Conservation (phyloP, 2,797 vertebrate species). For the Chelidonichthys spinosus region DNA sequence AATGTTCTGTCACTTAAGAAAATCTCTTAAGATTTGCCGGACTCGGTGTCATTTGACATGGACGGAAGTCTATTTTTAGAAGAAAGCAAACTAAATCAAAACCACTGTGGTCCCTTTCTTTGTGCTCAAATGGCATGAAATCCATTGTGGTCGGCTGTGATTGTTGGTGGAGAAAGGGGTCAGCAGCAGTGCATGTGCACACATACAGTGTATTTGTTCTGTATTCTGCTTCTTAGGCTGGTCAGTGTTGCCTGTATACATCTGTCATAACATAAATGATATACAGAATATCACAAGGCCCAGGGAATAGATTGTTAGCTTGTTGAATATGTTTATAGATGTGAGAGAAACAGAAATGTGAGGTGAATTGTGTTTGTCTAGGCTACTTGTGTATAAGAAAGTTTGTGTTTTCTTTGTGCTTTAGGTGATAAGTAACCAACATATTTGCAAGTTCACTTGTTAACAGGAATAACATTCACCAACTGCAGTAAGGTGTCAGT, state of each 20-base stretch:
- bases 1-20: conserved; percentile 23
- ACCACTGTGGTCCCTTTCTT: conserved; percentile 12
- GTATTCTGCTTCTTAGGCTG: background rate
- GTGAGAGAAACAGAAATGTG: background rate
- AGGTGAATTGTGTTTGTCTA: background rate
- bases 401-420: too few species aligned
- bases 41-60: conserved; percentile 28
- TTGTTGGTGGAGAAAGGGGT: conserved; percentile 2
- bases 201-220: background rate
- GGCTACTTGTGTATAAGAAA: too few species aligned
- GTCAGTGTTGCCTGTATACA: background rate
- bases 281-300: background rate
- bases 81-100: conserved; percentile 45
- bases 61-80: conserved; percentile 57
- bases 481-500: background rate
- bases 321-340: background rate
- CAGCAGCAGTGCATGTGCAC: background rate
- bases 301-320: background rate
- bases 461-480: background rate
- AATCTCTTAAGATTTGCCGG: conserved; percentile 14
- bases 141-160: conserved; percentile 25
- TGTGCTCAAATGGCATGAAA: conserved; percentile 34
- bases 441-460: background rate
- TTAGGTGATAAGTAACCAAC: background rate
- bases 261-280: background rate